Evolutionary conservation across 2,797 vertebrate species (phyloP).

Genomic region (Macroramphosus scolopax): DNA sequence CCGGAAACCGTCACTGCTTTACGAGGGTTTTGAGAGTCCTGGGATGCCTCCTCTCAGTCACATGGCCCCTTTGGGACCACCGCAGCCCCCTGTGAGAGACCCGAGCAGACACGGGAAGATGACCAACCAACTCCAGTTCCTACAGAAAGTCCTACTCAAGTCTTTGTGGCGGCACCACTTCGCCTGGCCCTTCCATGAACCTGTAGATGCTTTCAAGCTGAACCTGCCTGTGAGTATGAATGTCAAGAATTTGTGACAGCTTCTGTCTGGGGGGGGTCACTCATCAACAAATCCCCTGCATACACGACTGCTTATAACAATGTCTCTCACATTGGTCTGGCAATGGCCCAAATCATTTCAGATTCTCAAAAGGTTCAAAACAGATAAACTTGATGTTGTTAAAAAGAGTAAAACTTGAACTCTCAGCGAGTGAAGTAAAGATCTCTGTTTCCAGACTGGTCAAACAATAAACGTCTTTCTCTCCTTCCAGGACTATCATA

Average conservation of each 20-base stretch:
- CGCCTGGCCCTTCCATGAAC: conserved; percentile 93
- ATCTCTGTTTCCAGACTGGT: neutral
- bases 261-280: too few species aligned
- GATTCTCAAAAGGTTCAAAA: too few species aligned
- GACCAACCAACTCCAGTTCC: conserved; percentile 93
- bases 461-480: neutral
- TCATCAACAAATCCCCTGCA: too few species aligned
- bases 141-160: conserved; percentile 91
- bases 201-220: conserved; percentile 87
- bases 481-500: conserved; percentile 87
- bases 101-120: conserved; percentile 83
- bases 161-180: conserved; percentile 95
- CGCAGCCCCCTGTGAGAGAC: conserved; percentile 81
- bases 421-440: neutral
- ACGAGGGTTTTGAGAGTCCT: conserved; percentile 92
- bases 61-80: conserved; percentile 67
- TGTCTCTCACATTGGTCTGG: too few species aligned
- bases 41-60: conserved; percentile 80
- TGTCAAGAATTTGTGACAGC: too few species aligned
- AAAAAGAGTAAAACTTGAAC: too few species aligned
- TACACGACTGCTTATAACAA: too few species aligned
- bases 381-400: too few species aligned
- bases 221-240: conserved; percentile 83
- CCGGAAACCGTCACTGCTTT: conserved; percentile 92
- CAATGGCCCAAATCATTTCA: too few species aligned